Base-by-base conservation (phyloP, 2,113 vertebrate species). In the Thunnus maccoyii region DNA sequence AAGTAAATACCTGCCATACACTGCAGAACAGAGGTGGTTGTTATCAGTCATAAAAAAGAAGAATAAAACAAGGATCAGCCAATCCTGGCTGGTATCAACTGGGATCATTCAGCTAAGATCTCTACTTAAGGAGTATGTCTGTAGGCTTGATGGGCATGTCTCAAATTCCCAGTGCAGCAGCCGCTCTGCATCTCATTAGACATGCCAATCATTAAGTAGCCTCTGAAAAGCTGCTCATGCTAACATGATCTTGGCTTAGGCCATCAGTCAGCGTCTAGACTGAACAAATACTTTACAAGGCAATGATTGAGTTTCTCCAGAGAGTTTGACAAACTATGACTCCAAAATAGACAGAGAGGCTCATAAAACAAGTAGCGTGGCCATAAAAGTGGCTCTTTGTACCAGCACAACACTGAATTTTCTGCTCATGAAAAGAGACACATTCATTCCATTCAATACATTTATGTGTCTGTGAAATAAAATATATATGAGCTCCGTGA, bases 251-350 rank as follows among this genome's bases (percentile, higher is more conserved):
- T 9, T 44, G 41, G 2, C 44, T 17, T 18, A 50, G 62, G 72
- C 82, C 61, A 71, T 67, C 54, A 16, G 72, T 83, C 82, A 76
- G 4, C 57, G 60, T 73, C 76, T 74, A 69, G 73, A 86, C 72
- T 4, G 25, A 78, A 55, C 18, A 69, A 63, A 82, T 55, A 63
- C 57, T 60, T 71, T n/a, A 55, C 58, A 30, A 73, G 57, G 52
- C 66, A 25, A 46, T 22, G 27, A 72, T 7, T 25, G 25, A 73
- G 46, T 3, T 70, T 66, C 62, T 78, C 47, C 18, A 50, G 47
- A 62, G 51, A 46, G n/a, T 41, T 20, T 61, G 32, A 76, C 65
- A 76, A 69, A 44, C 14, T 54, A 18, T 3, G 11, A 71, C 64
- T 76, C 20, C 17, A 66, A 72, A 65, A 27, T 48, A 67, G 54